A percentile compares a stretch with the other conserved stretches of the same genome.
Conservation (phyloP, 2,888 invertebrate species). For the Mesoligia furuncula region DNA sequence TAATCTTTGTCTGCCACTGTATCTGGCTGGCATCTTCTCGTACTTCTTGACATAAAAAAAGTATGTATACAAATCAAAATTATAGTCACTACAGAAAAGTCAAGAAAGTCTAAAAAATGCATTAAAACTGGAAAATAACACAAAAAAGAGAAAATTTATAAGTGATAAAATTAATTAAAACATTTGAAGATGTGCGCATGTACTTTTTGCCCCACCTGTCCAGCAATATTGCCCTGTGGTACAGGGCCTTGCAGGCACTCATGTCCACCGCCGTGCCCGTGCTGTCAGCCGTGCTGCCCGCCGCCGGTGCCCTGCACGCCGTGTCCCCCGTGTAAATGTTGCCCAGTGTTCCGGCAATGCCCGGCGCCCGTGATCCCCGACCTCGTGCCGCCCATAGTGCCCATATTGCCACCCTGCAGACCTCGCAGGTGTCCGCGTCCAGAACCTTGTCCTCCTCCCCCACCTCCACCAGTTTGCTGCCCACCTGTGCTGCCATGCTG, state of each 20-base stretch:
- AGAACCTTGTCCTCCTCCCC: conserved; percentile 78
- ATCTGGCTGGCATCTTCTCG: conserved; percentile 11
- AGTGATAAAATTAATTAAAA: conserved; percentile 48
- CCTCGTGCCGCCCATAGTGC: conserved; percentile 84
- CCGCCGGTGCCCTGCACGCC: conserved; percentile 85
- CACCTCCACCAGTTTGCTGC: conserved; percentile 80
- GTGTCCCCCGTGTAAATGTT: conserved; percentile 84
- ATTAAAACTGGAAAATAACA: conserved; percentile 50
- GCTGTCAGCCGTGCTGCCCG: conserved; percentile 83
- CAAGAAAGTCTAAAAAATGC: conserved; percentile 44
- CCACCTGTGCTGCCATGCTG: conserved; percentile 86
- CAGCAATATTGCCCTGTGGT: conserved; percentile 84
- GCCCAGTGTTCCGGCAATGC: conserved; percentile 80
- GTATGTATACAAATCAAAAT: conserved; percentile 28
- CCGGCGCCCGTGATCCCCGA: conserved; percentile 85
- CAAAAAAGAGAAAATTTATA: conserved; percentile 63
- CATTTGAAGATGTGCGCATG: conserved; percentile 75
- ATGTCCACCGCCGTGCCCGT: conserved; percentile 81
- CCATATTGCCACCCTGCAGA: conserved; percentile 81
- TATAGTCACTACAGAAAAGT: conserved; percentile 12
- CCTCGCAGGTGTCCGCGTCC: conserved; percentile 80
- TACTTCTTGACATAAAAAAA: conserved; percentile 26
- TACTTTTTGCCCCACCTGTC: conserved; percentile 82
- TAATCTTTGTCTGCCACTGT: background rate
- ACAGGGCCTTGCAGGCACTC: conserved; percentile 75